A percentile compares a stretch with the other conserved stretches of the same genome.
These are phyloP conservation scores for Ornithoptera priamus DNA, from an alignment of 2,888 invertebrate genomes.

Conservation along the genomic window DNA sequence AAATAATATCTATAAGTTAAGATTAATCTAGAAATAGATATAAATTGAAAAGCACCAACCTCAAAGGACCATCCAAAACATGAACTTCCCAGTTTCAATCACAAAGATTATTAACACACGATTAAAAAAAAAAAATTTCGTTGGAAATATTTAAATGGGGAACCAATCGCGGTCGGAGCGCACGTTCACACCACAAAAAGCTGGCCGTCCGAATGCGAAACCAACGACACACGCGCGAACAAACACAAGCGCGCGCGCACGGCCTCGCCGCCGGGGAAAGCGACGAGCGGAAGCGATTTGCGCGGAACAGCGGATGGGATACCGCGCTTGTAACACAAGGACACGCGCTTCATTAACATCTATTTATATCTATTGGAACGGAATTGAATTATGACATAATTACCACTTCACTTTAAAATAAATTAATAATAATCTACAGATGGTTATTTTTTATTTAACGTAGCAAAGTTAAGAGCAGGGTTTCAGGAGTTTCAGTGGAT, in stretches of 20 bases:
- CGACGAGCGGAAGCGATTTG: conserved; percentile 19
- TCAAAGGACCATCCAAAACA: conserved; percentile 9
- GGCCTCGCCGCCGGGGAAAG: conserved; percentile 11
- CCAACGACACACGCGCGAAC: conserved; percentile 11
- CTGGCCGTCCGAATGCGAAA: conserved; percentile 27
- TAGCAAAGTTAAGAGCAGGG: too few relatives aligned
- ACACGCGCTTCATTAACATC: too few relatives aligned
- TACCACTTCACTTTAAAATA: too few relatives aligned
- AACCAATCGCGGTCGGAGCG: not conserved
- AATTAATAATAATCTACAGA: too few relatives aligned
- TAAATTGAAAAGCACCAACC: conserved; percentile 6
- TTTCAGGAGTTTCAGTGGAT: too few relatives aligned
- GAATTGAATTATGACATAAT: too few relatives aligned
- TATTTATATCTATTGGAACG: too few relatives aligned
- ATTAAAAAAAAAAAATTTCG: not conserved
- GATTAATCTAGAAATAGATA: not conserved
- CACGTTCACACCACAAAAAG: conserved; percentile 25
- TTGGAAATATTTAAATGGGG: not conserved
- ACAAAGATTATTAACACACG: not conserved
- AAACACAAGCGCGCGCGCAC: conserved; percentile 3
- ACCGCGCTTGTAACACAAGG: not conserved
- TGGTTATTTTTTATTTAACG: too few relatives aligned
- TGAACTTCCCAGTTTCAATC: not conserved
- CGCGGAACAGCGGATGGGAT: not conserved
- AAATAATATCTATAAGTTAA: not conserved